Evolutionary conservation across 2,113 vertebrate species (phyloP), one percentile per base, ranked within the genome.

Genomic region (Polypterus senegalus): DNA sequence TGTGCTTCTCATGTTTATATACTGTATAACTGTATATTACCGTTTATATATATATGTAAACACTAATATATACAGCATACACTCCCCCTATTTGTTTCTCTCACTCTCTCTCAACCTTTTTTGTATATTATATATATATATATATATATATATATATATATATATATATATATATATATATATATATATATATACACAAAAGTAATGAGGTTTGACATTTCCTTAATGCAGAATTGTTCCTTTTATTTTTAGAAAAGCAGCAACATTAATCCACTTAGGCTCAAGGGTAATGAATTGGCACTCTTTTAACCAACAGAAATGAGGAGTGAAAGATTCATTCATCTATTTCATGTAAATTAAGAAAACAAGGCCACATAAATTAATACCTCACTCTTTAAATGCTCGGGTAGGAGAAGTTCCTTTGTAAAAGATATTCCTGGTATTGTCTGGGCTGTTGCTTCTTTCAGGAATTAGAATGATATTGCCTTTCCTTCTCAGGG

Each of bases 391-490:
- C 3, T 98, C 92, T 71, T 92, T 98, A 62, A 93, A 97, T 1
- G 84, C 83, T 56, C 90, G 85, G 3, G 91, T 89, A 0, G 88
- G 85, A 0, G 96, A 97, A 3, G 93, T 96, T 65, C 95, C 95
- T 75, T 98, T 98, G 78, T 99, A 98, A 88, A 98, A 99, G 87
- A 99, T 89, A 64, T 95, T 97, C 49, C 93, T 88, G 46, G 93
- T 90, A 61, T 89, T 95, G 60, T 98, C 92, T 0, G 94, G 93
- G 67, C 94, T 97, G 84, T 86, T 91, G 66, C 91, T 85, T 79
- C 96, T 82, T 74, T 99, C 96, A 0, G 96, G 94, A 61, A 99
- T 94, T 73, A 99, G 74, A 70, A 97, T 94, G 71, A 93, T 86
- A 63, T 91, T 97, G 61, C 86, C 90, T 80, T 97, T 99, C 63